A percentile compares a stretch with the other conserved stretches of the same genome.
Evolutionary conservation across 2,113 vertebrate species (phyloP).

Genomic region (Sinosuthora webbiana): DNA sequence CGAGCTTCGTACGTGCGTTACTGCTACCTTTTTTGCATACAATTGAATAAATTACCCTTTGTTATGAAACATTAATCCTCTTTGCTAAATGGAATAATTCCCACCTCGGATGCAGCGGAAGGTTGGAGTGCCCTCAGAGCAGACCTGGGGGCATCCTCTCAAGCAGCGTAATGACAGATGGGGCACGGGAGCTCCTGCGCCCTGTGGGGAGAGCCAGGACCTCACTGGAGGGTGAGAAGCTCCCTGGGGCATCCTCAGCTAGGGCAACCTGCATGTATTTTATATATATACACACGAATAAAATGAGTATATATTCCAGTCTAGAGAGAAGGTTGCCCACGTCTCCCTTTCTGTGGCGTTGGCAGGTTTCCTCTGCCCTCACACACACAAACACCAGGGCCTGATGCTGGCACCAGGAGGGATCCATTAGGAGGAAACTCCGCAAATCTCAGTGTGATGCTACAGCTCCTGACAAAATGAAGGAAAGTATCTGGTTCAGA

Average conservation of each 20-base stretch:
- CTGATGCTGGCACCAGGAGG: not conserved
- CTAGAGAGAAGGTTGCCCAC: not conserved
- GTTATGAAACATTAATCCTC: slow-evolving; percentile 79
- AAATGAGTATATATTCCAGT: not conserved
- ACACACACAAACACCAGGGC: not conserved
- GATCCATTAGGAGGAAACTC: slow-evolving; percentile 58
- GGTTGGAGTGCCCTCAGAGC: slow-evolving; percentile 45
- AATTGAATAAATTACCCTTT: slow-evolving; percentile 79
- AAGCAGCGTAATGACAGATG: accelerated
- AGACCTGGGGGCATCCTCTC: slow-evolving; percentile 2
- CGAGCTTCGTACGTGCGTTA: slow-evolving; percentile 13
- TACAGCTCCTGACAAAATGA: slow-evolving; percentile 77
- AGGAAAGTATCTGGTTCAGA: slow-evolving; percentile 74
- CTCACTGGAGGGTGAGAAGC: accelerated
- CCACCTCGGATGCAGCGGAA: slow-evolving; percentile 42
- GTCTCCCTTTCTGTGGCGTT: not conserved
- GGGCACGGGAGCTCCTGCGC: not conserved
- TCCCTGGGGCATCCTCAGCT: not conserved
- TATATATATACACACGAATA: not conserved
- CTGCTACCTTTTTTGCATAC: slow-evolving; percentile 69
- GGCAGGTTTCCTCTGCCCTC: not conserved
- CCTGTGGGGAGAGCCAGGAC: not conserved
- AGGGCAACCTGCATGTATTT: not conserved
- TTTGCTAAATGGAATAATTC: slow-evolving; percentile 73
- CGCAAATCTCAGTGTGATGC: slow-evolving; percentile 58